Base-by-base conservation (phyloP, 2,113 vertebrate species). In the Bujurquina vittata region DNA sequence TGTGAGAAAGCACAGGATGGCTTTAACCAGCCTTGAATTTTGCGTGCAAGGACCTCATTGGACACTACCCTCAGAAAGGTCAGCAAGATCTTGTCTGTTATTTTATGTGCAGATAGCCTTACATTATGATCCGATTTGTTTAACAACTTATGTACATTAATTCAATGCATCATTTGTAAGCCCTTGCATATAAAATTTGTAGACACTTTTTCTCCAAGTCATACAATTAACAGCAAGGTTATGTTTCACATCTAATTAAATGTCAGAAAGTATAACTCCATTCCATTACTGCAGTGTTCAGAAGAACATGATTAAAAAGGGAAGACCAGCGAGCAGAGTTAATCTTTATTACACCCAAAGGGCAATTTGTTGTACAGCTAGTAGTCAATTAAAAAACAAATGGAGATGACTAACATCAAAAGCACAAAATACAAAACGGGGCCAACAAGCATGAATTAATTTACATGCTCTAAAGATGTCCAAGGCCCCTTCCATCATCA, bases 11-110 rank as follows among this genome's bases (percentile, higher is more conserved):
- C 81, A 87, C 86, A 84, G 84, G 77, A 61, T 57, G 81, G 29
- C 40, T 87, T 88, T 88, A 88, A 88, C 87, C 82, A 86, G 75
- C 69, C 58, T 86, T 89, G 86, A 31, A 84, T 82, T 86, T 84
- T 86, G 62, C 80, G 62, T 15, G 10, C 61, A 73, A 73, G 57
- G 75, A 82, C 43, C 55, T 78, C 74, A 33, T 74, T 65, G 74
- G 76, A 56, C 54, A 15, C 23, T 14, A 8, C 40, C 65, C 77
- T 78, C 61, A 69, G 61, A 84, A 58, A 61, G 83, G 75, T 90
- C 84, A 87, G 57, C 43, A 18, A 80, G 74, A 79, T 84, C 55
- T 79, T 40, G 26, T 78, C 75, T 85, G 55, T 85, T 65, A 43
- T 80, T 63, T 63, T 67, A 52, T 56, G 69, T 84, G 63, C 59